phyloP scores from a whole-genome alignment of 2,797 vertebrate genomes.

The Crotalus adamanteus region DNA sequence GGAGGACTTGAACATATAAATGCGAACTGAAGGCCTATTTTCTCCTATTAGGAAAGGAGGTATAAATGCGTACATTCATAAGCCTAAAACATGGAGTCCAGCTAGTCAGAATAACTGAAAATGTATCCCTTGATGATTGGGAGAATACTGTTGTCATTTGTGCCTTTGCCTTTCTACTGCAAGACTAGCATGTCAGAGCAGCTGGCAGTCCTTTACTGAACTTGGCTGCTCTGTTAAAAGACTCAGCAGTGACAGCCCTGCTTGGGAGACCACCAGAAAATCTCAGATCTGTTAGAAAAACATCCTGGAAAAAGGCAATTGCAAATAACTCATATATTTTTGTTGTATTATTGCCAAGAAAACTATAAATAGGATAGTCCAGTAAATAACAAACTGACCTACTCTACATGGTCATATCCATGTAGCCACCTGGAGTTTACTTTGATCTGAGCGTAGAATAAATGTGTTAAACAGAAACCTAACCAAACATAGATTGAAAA shows the following conservation, averaged over 20 bases:
- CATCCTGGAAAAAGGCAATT: background rate
- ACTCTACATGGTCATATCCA: background rate
- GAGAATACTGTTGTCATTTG: background rate
- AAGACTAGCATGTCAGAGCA: background rate
- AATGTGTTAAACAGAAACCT: background rate
- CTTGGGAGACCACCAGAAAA: background rate
- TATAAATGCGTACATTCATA: background rate
- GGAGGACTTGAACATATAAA: background rate
- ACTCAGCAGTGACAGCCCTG: background rate
- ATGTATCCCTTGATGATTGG: background rate
- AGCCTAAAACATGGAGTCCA: background rate
- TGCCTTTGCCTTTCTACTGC: background rate
- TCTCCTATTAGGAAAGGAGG: background rate
- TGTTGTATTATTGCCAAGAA: background rate
- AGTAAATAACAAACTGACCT: background rate
- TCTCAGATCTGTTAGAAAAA: background rate
- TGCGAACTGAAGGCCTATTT: background rate
- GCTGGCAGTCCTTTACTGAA: background rate
- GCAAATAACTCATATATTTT: background rate
- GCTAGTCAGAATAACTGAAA: background rate
- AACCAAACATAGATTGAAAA: background rate
- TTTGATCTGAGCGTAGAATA: background rate
- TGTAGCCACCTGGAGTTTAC: background rate
- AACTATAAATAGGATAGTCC: background rate
- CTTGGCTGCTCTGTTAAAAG: background rate